Base-by-base conservation (phyloP, 92 coral and sea anemone genomes). In the Ricordea florida region DNA sequence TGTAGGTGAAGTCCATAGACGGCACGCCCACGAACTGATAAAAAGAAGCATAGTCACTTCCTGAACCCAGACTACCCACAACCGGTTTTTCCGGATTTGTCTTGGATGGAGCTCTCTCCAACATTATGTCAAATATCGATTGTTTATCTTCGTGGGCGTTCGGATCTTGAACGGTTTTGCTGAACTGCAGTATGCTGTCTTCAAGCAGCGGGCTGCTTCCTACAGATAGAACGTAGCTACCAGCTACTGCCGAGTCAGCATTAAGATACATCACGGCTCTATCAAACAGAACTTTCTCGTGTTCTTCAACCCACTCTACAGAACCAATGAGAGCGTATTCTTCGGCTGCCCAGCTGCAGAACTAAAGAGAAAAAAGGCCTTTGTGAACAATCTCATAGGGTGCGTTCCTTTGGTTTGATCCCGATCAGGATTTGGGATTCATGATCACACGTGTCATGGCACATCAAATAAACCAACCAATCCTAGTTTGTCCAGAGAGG, bases 321-420 rank as follows among this genome's bases (percentile, higher is more conserved):
- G 98, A 94, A 13, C 98, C 98, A 25, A 94, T 92, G 46, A 94
- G 55, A 34, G 80, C 76, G 60, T 73, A 73, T 59, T 94, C 98
- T 47, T 94, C 98, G 3, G 86, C 98, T 23, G 97, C 98, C 98
- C 98, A 94, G 84, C 97, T 91, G 45, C 98, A 94, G 46, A 94
- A 67, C 77, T 73, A 30, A n/a, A n/a, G 20, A 26, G 31, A 24
- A 52, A 55, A 13, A 52, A 2, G 0, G 49, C 9, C 36, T 21
- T 55, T 2, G 28, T 11, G 1, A 26, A 26, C 6, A 13, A 23
- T 23, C 9, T 47, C 26, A 21, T 49, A 15, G 11, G 6, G 5
- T 44, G 5, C 14, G 2, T 4, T 11, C 20, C 20, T 13, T 8
- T 4, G 14, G 18, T 6, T 24, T 3, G 10, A n/a, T n/a, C n/a